Conservation (phyloP, 1,140 invertebrate genomes). For the Drosophila ficusphila region DNA sequence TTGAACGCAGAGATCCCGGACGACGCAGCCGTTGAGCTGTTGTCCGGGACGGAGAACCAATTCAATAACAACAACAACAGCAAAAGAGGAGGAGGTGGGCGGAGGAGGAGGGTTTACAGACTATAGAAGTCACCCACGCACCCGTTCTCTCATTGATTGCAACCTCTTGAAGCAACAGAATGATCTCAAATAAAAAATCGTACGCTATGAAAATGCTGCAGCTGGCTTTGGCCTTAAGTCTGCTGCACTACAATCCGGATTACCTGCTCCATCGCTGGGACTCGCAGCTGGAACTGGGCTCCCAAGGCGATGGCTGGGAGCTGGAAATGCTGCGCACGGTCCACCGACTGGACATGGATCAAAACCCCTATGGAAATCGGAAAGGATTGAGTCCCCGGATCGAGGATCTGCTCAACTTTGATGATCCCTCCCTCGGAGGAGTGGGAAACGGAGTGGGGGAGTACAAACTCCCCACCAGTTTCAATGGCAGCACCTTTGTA, state of each 20-base stretch:
- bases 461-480: conserved; percentile 71
- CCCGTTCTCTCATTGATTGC: conserved; percentile 5
- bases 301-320: conserved; percentile 86
- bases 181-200: conserved; percentile 89
- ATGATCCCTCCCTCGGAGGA: conserved; percentile 47
- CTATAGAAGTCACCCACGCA: conserved; percentile 41
- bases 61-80: not conserved
- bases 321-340: conserved; percentile 86
- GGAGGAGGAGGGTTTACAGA: conserved; percentile 38
- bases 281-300: conserved; percentile 84
- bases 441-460: conserved; percentile 21
- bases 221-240: conserved; percentile 89
- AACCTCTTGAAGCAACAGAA: conserved; percentile 70
- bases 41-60: conserved; percentile 64
- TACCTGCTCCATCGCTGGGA: conserved; percentile 85
- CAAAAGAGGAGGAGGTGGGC: conserved; percentile 10
- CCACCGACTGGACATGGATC: conserved; percentile 84
- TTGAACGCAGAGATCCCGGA: conserved; percentile 67
- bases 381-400: conserved; percentile 88
- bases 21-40: conserved; percentile 65
- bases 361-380: conserved; percentile 88
- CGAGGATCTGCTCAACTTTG: conserved; percentile 86
- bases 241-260: conserved; percentile 89
- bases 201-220: conserved; percentile 91
- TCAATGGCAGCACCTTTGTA: conserved; percentile 86